phyloP scores from a whole-genome alignment of 2,888 invertebrate genomes.

The Corythucha ciliata region DNA sequence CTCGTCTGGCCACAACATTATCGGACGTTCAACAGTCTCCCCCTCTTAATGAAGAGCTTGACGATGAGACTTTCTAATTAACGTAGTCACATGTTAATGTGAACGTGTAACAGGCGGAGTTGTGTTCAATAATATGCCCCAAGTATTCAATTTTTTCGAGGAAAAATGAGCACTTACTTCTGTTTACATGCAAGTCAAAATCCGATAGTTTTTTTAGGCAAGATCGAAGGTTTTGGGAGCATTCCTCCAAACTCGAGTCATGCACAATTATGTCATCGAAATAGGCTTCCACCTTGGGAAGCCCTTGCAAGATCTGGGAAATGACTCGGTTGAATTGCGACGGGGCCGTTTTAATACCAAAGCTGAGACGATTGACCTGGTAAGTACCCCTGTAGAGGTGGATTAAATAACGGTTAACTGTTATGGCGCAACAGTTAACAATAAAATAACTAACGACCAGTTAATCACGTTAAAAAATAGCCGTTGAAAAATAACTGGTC shows the following conservation, averaged over 20 bases:
- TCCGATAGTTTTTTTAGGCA: slow-evolving; percentile 1
- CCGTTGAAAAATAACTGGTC: too few relatives aligned
- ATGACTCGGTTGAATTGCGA: slow-evolving; percentile 2
- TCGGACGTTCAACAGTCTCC: too few relatives aligned
- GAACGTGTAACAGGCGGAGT: too few relatives aligned
- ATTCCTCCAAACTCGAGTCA: slow-evolving; percentile 1
- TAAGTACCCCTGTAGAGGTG: too few relatives aligned
- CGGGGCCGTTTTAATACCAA: slow-evolving; percentile 20
- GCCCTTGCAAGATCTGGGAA: neutral
- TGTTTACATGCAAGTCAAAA: slow-evolving; percentile 16
- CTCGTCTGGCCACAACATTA: too few relatives aligned
- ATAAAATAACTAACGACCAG: too few relatives aligned
- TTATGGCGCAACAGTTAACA: too few relatives aligned
- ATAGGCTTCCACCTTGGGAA: neutral
- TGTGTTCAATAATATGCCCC: slow-evolving; percentile 11
- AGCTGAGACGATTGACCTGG: slow-evolving; percentile 11
- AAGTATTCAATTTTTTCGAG: slow-evolving; percentile 7
- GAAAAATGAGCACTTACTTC: slow-evolving; percentile 11
- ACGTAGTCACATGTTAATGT: too few relatives aligned
- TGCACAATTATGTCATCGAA: neutral
- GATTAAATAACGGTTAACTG: too few relatives aligned
- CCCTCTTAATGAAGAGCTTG: too few relatives aligned
- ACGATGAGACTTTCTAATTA: too few relatives aligned
- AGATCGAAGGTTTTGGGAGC: neutral
- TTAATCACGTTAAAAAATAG: too few relatives aligned